These are phyloP conservation scores for Amblyraja radiata DNA, from an alignment of 2,797 vertebrate genomes.

Conservation along the genomic window DNA sequence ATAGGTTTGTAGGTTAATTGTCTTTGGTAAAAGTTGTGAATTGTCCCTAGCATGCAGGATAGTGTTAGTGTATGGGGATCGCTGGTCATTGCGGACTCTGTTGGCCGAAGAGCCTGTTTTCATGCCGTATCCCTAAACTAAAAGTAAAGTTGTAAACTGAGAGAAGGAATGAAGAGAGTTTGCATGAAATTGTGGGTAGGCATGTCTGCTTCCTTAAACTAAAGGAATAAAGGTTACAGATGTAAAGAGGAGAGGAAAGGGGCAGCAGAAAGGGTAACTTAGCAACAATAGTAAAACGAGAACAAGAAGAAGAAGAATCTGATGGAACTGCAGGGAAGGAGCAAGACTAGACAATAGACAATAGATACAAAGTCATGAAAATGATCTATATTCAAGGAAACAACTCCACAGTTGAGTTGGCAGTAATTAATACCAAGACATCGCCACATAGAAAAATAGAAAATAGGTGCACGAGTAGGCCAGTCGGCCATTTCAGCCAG, in stretches of 20 bases:
- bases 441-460: background rate
- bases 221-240: no score
- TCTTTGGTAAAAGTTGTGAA: no score
- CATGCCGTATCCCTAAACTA: no score
- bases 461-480: no score
- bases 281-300: background rate
- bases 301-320: background rate
- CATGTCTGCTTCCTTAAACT: background rate
- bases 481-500: no score
- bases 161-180: background rate
- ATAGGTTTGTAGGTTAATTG: no score
- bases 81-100: no score
- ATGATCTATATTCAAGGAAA: background rate
- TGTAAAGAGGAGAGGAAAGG: background rate
- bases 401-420: background rate
- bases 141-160: background rate
- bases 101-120: no score
- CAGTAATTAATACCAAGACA: background rate
- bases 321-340: background rate
- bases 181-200: background rate
- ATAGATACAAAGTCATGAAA: background rate
- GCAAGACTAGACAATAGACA: background rate
- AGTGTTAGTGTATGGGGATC: no score
- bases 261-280: background rate
- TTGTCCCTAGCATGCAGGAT: no score